phyloP scores from a whole-genome alignment of 2,113 vertebrate species.

The Planiliza haematocheilus region DNA sequence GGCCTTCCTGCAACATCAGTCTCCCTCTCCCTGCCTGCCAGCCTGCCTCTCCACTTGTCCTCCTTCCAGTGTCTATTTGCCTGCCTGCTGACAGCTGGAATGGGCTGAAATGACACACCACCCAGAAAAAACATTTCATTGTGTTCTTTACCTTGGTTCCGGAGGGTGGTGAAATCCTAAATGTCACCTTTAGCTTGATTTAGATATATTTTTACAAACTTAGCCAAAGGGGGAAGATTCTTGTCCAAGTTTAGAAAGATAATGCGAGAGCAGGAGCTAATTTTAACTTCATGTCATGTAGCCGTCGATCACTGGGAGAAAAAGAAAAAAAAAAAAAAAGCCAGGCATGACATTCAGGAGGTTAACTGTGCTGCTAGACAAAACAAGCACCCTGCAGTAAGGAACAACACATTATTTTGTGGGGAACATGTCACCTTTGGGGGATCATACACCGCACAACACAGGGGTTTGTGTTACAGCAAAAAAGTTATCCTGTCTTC shows the following conservation, averaged over 20 bases:
- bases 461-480: conserved; percentile 10
- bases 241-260: conserved; percentile 21
- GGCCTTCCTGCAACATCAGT: conserved; percentile 70
- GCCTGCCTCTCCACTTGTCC: conserved; percentile 46
- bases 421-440: conserved; percentile 34
- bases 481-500: conserved; percentile 5
- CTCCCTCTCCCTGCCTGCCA: conserved; percentile 43
- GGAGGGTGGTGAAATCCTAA: conserved; percentile 28
- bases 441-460: neutral
- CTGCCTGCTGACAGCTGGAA: conserved; percentile 60
- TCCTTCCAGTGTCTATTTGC: conserved; percentile 55
- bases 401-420: conserved; percentile 13
- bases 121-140: conserved; percentile 44
- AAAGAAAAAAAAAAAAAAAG: too few relatives aligned
- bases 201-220: conserved; percentile 29
- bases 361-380: conserved; percentile 33
- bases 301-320: conserved; percentile 13
- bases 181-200: conserved; percentile 53
- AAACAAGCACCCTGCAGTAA: conserved; percentile 22
- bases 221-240: conserved; percentile 8
- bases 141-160: conserved; percentile 34
- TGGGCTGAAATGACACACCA: conserved; percentile 57
- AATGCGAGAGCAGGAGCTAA: conserved; percentile 33
- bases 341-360: conserved; percentile 38
- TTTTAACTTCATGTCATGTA: conserved; percentile 42